Percentiles rank a stretch among this genome's conserved stretches.
phyloP scores from a whole-genome alignment of 2,797 vertebrate genomes.

The Gymnodraco acuticeps region DNA sequence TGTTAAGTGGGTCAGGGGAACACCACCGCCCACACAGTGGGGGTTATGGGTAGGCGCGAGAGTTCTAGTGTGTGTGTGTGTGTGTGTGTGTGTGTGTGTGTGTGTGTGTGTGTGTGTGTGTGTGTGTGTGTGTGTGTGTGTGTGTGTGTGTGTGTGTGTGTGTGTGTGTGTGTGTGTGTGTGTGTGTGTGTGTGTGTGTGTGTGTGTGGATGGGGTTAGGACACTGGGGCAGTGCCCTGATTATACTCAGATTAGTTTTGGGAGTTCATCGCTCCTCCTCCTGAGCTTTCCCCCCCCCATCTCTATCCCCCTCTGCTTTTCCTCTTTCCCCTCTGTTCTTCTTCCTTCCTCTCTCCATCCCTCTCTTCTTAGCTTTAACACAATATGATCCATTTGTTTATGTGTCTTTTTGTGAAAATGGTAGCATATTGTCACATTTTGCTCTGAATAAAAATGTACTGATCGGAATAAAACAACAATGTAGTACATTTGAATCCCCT shows the following conservation, averaged over 20 bases:
- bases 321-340: background rate
- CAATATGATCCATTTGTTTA: background rate
- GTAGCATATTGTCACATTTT: background rate
- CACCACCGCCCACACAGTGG: slow-evolving; percentile 76
- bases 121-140: slow-evolving; percentile 45
- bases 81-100: slow-evolving; percentile 49
- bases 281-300: slow-evolving; percentile 42
- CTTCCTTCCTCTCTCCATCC: background rate
- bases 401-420: background rate
- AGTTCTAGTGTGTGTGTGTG: slow-evolving; percentile 30
- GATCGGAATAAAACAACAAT: background rate
- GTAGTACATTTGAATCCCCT: background rate
- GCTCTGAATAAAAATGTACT: background rate
- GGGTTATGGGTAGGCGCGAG: slow-evolving; percentile 69
- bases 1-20: slow-evolving; percentile 86
- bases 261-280: slow-evolving; percentile 76
- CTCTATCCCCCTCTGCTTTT: slow-evolving; percentile 26
- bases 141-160: slow-evolving; percentile 44
- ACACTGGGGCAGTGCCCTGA: slow-evolving; percentile 83
- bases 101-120: slow-evolving; percentile 37
- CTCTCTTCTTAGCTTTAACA: background rate
- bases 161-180: slow-evolving; percentile 39
- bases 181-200: slow-evolving; percentile 47
- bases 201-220: slow-evolving; percentile 66
- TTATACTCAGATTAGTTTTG: slow-evolving; percentile 84